Base-by-base conservation (phyloP, 2,113 vertebrate species). In the Sciurus niger region DNA sequence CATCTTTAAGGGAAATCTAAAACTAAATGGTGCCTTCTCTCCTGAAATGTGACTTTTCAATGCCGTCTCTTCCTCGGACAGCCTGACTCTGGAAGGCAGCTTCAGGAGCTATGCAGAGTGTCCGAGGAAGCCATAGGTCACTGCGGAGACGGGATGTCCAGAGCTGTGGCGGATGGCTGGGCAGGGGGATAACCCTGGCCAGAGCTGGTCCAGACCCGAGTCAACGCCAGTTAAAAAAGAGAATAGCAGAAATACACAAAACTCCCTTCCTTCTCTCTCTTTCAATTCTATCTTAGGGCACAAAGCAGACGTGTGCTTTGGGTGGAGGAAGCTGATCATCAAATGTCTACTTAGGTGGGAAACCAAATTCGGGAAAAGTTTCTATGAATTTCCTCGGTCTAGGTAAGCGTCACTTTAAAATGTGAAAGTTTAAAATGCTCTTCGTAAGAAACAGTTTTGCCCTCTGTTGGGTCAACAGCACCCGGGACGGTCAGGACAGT, bases 311-410 rank as follows among this genome's bases (percentile, higher is more conserved):
- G 25, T 34, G 6, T n/a, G 17, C 25, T 72, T 53, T 72, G n/a
- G 51, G 72, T 12, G 34, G 18, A 37, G 1, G 10, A 86, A 37
- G 30, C 30, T 18, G n/a, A 91, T 22, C 37, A 73, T 3, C 51
- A 0, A 20, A 53, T 17, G 8, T 48, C 48, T 22, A 32, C 51
- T 28, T 55, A 34, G 17, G 40, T 76, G 4, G 28, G 58, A 94
- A 90, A 88, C 84, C 43, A 80, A 90, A 89, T 34, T 37, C 70
- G 48, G 73, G 95, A 77, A 80, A 76, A 53, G 24, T n/a, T 68
- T 76, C 25, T 40, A 25, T 28, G 32, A 63, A 72, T 2, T 43
- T 74, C 12, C 51, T 88, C 79, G 73, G 67, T 88, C n/a, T 77
- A 18, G 28, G 51, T 82, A 72, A 73, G 63, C 60, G 80, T 96